Base-by-base conservation (phyloP, 2,797 vertebrate species). In the Pangasius mekongensis region DNA sequence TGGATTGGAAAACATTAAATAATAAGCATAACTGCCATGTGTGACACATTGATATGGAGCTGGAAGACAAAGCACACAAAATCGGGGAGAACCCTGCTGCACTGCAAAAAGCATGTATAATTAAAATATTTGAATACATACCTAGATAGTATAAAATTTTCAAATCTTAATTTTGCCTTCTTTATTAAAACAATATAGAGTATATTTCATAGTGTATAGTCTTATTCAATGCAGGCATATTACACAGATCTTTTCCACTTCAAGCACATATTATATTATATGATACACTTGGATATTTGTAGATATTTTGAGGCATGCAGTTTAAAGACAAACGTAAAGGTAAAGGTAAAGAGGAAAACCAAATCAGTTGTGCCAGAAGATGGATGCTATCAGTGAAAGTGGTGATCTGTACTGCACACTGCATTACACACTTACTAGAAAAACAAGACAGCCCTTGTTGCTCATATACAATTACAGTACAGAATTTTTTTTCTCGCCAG, bases 31-130 rank as follows among this genome's bases (percentile, higher is more conserved):
- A 83, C 24, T 66, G 81, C 60, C 3, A 39, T 14, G 10, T 83
- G 11, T 66, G 27, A 83, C 27, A 66, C 14, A 66, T 18, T 81
- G 33, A 83, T 66, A 62, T 39, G 36, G 36, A 33, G 76, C 47
- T 76, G 43, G 24, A 76, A 78, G 49, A 76, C 43, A 49, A 77
- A 77, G 27, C 13, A 52, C 24, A 77, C 47, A 73, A 77, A 77
- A 77, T 2, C 14, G 0, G 47, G 11, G 27, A 30, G n/a, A 52
- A 54, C 30, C n/a, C 47, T 78, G 76, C 6, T 18, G 49, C 49
- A 20, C n/a, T 30, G 43, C 16, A 76, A 24, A 80, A 58, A 58
- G 30, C 54, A 58, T 36, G 18, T 9, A 52, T 78, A 78, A 54
- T 30, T 77, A n/a, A 77, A 8, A 6, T n/a, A 54, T 54, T n/a